Base-by-base conservation (phyloP, 2,888 invertebrate genomes). In the Mythimna loreyi region DNA sequence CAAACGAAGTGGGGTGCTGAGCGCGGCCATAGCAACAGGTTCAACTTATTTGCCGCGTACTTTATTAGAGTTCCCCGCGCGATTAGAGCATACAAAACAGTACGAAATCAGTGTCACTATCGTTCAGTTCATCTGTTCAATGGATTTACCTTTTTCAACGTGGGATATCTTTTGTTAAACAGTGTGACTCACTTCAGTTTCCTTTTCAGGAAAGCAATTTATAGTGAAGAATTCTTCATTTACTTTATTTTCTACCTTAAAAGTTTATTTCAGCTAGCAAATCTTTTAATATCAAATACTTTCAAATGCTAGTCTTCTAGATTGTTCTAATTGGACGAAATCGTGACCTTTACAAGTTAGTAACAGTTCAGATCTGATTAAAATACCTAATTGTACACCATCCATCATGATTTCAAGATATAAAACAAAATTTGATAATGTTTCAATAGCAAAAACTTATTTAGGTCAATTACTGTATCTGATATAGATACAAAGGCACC, bases 361-460 rank as follows among this genome's bases (percentile, higher is more conserved):
- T 25, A 47, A 66, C n/a, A 30, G 30, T 25, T 30, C 13, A 6
- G 55, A 79, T 67, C 45, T 52, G 40, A 40, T 74, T 57, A n/a
- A 23, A 16, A 16, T 62, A 28, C 4, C 2, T 28, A 50, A 40
- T 57, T 53, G 30, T 66, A 57, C 30, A 59, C 60, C 62, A 76
- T 83, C 66, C 33, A 69, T 72, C 69, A 82, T 56, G 9, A 25
- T 23, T 77, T 58, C 58, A 68, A 45, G 77, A 80, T 75, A 72
- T 59, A 7, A 55, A 40, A 68, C 57, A 59, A 5, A 60, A 67
- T 65, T 65, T 40, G 49, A 64, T 75, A 68, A 80, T 69, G 36
- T 43, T 43, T 53, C 23, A 80, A 47, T 65, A 47, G n/a, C 19
- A 59, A 50, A 65, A 28, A 62, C 61, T n/a, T 64, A 76, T 76